Evolutionary conservation across 2,113 vertebrate genomes (phyloP), one percentile per base, ranked within the genome.

Genomic region (Nesogale talazaci): DNA sequence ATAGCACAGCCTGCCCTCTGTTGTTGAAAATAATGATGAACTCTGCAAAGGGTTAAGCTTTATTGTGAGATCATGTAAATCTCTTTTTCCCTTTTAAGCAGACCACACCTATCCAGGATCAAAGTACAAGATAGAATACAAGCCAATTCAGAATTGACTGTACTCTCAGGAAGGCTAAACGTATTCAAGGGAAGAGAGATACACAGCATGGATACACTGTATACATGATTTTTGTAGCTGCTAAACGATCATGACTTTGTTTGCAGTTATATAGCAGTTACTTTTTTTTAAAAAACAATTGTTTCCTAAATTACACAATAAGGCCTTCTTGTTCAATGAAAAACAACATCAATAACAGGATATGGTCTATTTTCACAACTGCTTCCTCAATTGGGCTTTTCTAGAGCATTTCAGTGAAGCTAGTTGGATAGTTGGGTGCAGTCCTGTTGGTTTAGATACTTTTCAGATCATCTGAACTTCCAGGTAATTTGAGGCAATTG

Each of bases 101-200:
- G 88, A 88, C 89, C 81, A 84, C 56, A 90, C 67, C 52, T 97
- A n/a, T 97, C 95, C 93, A 95, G 96, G 97, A 96, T 98, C 59
- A 61, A 20, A 61, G 59, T 61, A 61, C 95, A 97, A 95, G 91
- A 89, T 90, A 97, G 92, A 93, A 72, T 96, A 96, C 40, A 90
- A 95, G 94, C 85, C 92, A 78, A 97, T 95, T 94, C 83, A 95
- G 96, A 95, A 93, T 86, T 88, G 59, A 97, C 92, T 96, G 65
- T 90, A 95, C 93, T 84, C 91, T 88, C 95, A 94, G 83, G 94
- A 85, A 95, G 56, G 86, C 91, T 97, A 88, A 97, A 97, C 97
- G 22, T 98, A 98, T 61, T 61, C 59, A 96, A 97, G 74, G 96
- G 90, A 96, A 93, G 77, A 97, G 96, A 97, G 97, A 97, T 95